These are phyloP conservation scores for Semicossyphus pulcher DNA, from an alignment of 2,113 vertebrate species.

Conservation along the genomic window DNA sequence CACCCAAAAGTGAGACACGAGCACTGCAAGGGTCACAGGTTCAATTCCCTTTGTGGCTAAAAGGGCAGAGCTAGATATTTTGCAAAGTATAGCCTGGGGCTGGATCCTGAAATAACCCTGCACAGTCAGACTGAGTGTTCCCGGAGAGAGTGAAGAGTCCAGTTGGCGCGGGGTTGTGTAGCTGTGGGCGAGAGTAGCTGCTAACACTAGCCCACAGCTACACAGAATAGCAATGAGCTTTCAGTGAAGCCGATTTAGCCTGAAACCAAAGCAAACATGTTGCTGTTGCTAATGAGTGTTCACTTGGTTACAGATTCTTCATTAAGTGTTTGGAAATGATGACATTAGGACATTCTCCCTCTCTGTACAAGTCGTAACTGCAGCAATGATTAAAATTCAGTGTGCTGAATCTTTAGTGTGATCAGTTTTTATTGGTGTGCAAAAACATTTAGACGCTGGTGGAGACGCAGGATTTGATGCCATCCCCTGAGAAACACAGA, in stretches of 20 bases:
- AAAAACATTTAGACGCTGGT: not conserved
- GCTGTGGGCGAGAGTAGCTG: slow-evolving; percentile 20
- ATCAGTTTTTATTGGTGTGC: not conserved
- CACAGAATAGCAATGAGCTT: not conserved
- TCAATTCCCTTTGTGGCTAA: slow-evolving; percentile 27
- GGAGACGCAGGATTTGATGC: not conserved
- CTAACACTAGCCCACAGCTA: slow-evolving; percentile 6
- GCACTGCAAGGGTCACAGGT: not conserved
- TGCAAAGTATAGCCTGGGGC: slow-evolving; percentile 36
- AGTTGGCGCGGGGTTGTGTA: slow-evolving; percentile 5
- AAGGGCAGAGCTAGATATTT: slow-evolving; percentile 33
- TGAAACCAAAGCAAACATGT: slow-evolving; percentile 14
- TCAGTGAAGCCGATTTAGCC: not conserved
- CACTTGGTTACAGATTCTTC: not conserved
- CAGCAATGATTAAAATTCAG: not conserved
- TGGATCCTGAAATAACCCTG: slow-evolving; percentile 41
- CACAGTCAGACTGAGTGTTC: slow-evolving; percentile 29
- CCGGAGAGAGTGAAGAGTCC: slow-evolving; percentile 24
- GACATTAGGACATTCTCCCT: not conserved
- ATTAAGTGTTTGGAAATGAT: not conserved
- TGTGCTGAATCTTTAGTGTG: not conserved
- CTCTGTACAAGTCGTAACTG: not conserved
- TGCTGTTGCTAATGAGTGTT: not conserved
- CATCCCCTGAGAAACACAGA: slow-evolving; percentile 1
- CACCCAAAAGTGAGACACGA: slow-evolving; percentile 2